A percentile compares a stretch with the other conserved stretches of the same genome.
Evolutionary conservation across 2,888 invertebrate species (phyloP).

Genomic region (Lasioglossum marginatum): DNA sequence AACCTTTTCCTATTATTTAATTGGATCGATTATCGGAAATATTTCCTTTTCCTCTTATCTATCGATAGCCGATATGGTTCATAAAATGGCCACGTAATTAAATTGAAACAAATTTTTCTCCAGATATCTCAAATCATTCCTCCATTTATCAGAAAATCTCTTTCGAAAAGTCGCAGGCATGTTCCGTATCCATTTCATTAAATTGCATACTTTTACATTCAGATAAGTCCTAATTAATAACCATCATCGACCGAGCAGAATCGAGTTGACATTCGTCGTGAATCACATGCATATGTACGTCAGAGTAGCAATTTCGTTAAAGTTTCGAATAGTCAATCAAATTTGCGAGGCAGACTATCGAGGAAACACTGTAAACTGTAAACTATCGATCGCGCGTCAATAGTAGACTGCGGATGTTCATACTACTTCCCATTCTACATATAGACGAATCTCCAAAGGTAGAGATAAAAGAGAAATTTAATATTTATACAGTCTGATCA

Average conservation of each 20-base stretch:
- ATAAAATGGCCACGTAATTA: neutral
- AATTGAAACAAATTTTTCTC: too few relatives aligned
- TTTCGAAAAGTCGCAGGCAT: neutral
- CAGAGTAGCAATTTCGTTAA: neutral
- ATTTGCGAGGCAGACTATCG: neutral
- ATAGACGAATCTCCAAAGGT: too few relatives aligned
- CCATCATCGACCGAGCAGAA: neutral
- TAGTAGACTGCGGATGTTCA: neutral
- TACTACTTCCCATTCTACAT: neutral
- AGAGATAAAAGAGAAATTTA: too few relatives aligned
- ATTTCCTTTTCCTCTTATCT: neutral
- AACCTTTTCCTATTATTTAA: neutral
- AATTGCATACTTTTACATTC: neutral
- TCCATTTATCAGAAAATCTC: neutral
- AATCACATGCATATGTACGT: neutral
- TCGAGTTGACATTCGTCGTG: neutral
- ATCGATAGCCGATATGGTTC: neutral
- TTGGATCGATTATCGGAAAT: slow-evolving; percentile 1
- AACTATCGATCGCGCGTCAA: neutral
- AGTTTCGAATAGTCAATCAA: neutral
- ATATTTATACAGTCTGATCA: too few relatives aligned
- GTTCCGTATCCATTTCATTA: neutral
- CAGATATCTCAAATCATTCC: neutral
- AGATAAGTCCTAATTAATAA: neutral
- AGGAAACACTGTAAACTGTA: neutral